Evolutionary conservation across 2,113 vertebrate genomes (phyloP).

Genomic region (Cynocephalus volans): DNA sequence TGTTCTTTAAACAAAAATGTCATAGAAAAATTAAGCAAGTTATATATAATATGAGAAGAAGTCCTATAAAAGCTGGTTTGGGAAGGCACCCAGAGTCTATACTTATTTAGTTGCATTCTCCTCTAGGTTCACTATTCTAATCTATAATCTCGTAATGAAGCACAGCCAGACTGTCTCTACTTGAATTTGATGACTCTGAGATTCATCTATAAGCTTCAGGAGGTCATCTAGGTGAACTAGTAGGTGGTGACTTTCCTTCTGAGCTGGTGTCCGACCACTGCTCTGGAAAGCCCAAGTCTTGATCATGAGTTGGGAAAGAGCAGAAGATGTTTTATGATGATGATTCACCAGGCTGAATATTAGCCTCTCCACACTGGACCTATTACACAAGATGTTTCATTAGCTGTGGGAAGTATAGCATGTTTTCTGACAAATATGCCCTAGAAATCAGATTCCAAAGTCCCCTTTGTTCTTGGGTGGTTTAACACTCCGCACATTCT

Average conservation of each 20-base stretch:
- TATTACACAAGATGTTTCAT: background rate
- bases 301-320: background rate
- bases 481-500: background rate
- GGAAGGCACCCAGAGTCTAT: background rate
- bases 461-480: constrained; percentile 68
- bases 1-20: constrained; percentile 48
- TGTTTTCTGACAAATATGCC: constrained; percentile 64
- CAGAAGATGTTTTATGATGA: background rate
- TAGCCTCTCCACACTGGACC: background rate
- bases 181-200: background rate
- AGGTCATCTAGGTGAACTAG: background rate
- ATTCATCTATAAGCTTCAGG: background rate
- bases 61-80: constrained; percentile 29
- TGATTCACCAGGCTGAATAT: background rate
- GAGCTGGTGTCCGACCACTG: background rate
- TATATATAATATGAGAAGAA: constrained; percentile 36
- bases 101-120: constrained; percentile 9
- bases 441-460: constrained; percentile 68
- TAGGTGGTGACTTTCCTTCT: background rate
- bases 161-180: background rate
- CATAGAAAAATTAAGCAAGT: constrained; percentile 53
- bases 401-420: background rate
- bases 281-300: background rate
- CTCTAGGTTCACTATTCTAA: background rate
- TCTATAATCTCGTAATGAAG: background rate